Evolutionary conservation across 2,113 vertebrate species (phyloP), one percentile per base, ranked within the genome.

Genomic region (Corythaixoides concolor): DNA sequence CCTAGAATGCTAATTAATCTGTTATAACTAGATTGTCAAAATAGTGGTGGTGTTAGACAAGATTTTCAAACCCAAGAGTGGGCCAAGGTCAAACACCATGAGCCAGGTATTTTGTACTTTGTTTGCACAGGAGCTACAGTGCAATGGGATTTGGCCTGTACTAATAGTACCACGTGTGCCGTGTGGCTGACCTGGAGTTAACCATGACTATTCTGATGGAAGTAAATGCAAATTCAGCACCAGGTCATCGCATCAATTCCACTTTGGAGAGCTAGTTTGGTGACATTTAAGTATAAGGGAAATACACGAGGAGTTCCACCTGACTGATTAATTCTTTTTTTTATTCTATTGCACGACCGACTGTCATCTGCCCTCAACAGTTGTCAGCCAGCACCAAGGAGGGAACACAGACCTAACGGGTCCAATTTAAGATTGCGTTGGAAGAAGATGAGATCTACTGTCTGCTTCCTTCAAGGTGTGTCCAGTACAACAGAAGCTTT

Each of bases 141-240:
- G 33, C 53, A 3, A 0, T 2, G 28, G 52, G 50, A 13, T 22
- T 8, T 84, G n/a, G 5, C n/a, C 50, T 16, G 41, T 5, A 1
- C 37, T 53, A 32, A 5, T 1, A 18, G 43, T 33, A 41, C 30
- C 45, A 3, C 6, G 2, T 2, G 14, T 47, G 35, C 37, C 9
- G 1, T 2, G 35, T 12, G 37, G 19, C 53, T 73, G 58, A 52
- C 2, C 35, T 69, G 68, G 47, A 14, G n/a, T 26, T 41, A 37
- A 24, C 30, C 2, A 1, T 41, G 64, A 11, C 41, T 69, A 4
- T 56, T 45, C 53, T 63, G 55, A 19, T 9, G 47, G 55, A 8
- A 82, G 33, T 6, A 63, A 56, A 12, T 3, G 14, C 18, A 60
- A 64, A 60, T 39, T 33, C 58, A 60, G 30, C 56, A 62, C 22